These are phyloP conservation scores for Melitaea cinxia DNA, from an alignment of 1,140 invertebrate genomes.

Conservation along the genomic window DNA sequence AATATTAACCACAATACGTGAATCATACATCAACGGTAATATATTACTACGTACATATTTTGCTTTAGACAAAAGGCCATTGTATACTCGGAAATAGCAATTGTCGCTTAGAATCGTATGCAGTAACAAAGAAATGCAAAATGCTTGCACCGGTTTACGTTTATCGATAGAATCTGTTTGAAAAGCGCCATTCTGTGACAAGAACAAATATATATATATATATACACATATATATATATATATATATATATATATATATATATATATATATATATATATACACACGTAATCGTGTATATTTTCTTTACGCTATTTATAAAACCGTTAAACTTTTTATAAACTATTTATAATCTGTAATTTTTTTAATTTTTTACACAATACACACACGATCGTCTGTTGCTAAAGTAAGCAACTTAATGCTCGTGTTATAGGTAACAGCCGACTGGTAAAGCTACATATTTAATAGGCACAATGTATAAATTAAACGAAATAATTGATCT, in stretches of 20 bases:
- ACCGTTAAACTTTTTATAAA: too few species aligned
- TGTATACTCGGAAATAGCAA: constrained; percentile 55
- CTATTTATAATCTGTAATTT: too few species aligned
- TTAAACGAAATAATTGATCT: too few species aligned
- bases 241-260: background rate
- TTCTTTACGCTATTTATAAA: too few species aligned
- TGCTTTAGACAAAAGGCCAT: constrained; percentile 63
- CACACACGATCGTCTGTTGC: too few species aligned
- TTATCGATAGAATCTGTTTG: constrained; percentile 44
- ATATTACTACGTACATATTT: constrained; percentile 34
- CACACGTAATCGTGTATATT: background rate
- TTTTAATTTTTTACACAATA: too few species aligned
- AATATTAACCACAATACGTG: constrained; percentile 27
- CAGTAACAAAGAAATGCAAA: constrained; percentile 60
- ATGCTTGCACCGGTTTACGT: constrained; percentile 53
- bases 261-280: background rate
- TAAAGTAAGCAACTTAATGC: too few species aligned
- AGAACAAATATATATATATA: constrained; percentile 6
- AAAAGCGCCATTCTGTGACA: constrained; percentile 15
- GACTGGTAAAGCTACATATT: too few species aligned
- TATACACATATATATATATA: background rate
- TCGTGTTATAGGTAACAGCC: too few species aligned
- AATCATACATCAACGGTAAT: constrained; percentile 24
- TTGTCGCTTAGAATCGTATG: constrained; percentile 42
- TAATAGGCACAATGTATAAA: too few species aligned